Percentiles rank a stretch among this genome's conserved stretches.
phyloP scores from a whole-genome alignment of 2,797 vertebrate genomes.

The Buceros bicornis region DNA sequence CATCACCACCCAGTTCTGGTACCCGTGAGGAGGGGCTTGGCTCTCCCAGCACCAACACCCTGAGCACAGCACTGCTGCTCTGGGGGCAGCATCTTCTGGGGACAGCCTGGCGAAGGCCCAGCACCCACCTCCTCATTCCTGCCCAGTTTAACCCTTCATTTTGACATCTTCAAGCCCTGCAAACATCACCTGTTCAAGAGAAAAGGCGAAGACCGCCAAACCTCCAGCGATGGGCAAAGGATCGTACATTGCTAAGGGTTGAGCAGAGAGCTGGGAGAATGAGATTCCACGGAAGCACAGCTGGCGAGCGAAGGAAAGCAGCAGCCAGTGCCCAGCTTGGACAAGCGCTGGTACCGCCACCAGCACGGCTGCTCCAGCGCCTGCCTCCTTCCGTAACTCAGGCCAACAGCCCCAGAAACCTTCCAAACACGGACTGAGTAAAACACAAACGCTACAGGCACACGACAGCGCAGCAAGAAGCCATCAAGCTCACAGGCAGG shows the following conservation, averaged over 20 bases:
- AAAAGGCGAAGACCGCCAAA: background rate
- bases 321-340: background rate
- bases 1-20: background rate
- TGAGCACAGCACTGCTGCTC: background rate
- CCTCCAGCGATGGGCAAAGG: fast-evolving
- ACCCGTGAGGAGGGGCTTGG: fast-evolving
- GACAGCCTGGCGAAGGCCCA: background rate
- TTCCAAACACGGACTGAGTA: background rate
- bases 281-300: background rate
- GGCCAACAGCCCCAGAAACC: slow-evolving; percentile 14
- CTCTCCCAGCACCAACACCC: background rate
- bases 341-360: background rate
- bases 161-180: fast-evolving
- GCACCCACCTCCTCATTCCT: background rate
- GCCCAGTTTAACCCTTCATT: background rate
- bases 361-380: background rate
- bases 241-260: background rate
- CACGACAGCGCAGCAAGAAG: background rate
- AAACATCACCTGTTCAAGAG: background rate
- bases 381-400: background rate
- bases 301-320: background rate
- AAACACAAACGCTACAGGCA: background rate
- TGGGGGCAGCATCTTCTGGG: background rate
- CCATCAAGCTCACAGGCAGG: background rate
- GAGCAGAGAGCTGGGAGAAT: background rate